phyloP scores from a whole-genome alignment of 1,140 invertebrate genomes.

The Drosophila sp. region DNA sequence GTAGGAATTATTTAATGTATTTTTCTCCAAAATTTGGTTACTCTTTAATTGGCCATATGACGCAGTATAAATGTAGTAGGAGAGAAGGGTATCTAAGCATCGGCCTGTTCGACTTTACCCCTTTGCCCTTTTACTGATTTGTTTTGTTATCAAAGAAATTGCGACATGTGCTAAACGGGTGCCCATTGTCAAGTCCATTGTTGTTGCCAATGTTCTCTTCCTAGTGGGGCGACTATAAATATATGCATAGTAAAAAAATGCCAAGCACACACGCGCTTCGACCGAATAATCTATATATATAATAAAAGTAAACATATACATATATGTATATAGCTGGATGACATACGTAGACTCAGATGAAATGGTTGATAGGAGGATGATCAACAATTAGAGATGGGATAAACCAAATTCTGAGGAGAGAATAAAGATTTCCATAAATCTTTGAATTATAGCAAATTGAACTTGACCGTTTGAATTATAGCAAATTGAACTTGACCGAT shows the following conservation, averaged over 20 bases:
- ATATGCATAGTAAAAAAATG: conserved; percentile 14
- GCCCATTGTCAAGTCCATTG: conserved; percentile 38
- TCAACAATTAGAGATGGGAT: background rate
- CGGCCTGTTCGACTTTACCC: background rate
- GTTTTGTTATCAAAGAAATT: conserved; percentile 27
- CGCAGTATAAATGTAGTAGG: too few relatives aligned
- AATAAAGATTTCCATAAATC: too few relatives aligned
- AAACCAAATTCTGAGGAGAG: background rate
- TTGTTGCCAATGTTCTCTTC: conserved; percentile 17
- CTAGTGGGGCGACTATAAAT: conserved; percentile 33
- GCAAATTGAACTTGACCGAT: background rate
- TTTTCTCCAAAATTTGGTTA: too few relatives aligned
- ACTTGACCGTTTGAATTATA: background rate
- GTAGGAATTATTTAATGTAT: too few relatives aligned
- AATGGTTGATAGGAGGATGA: background rate
- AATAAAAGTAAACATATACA: background rate
- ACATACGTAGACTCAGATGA: background rate
- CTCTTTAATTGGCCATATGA: too few relatives aligned
- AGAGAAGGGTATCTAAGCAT: background rate
- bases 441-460: background rate
- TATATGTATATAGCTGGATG: background rate
- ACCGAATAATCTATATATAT: conserved; percentile 11
- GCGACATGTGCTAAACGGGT: conserved; percentile 38
- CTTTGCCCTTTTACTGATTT: background rate
- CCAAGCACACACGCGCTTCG: conserved; percentile 23